Evolutionary conservation across 2,797 vertebrate species (phyloP).

Genomic region (Anas capensis): DNA sequence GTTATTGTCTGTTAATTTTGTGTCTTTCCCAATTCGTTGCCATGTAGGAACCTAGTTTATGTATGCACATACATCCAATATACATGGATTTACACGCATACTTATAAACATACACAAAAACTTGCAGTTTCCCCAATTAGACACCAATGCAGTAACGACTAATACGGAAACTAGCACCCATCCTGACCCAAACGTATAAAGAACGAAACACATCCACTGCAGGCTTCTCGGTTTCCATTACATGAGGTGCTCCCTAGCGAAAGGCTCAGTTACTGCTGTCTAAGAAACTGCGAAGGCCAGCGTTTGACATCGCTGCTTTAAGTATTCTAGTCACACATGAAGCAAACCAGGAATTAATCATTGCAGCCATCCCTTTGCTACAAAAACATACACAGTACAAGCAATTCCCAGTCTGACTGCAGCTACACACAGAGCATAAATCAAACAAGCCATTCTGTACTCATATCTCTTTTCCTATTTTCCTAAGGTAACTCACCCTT

Average conservation of each 20-base stretch:
- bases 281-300: background rate
- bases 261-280: background rate
- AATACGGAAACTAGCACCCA: background rate
- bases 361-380: background rate
- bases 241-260: background rate
- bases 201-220: background rate
- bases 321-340: background rate
- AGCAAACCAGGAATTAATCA: background rate
- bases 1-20: background rate
- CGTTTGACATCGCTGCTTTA: background rate
- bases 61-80: background rate
- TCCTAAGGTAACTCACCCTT: fast-evolving
- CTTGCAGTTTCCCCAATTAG: background rate
- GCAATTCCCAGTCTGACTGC: background rate
- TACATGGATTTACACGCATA: background rate
- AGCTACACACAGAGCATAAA: background rate
- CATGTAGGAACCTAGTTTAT: background rate
- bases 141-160: background rate
- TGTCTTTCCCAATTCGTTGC: background rate
- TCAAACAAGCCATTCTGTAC: background rate
- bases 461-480: background rate
- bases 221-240: background rate
- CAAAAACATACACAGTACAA: background rate
- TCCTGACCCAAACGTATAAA: background rate
- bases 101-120: background rate